These are phyloP conservation scores for Syrrhaptes paradoxus DNA, from an alignment of 2,113 vertebrate genomes.

Conservation along the genomic window DNA sequence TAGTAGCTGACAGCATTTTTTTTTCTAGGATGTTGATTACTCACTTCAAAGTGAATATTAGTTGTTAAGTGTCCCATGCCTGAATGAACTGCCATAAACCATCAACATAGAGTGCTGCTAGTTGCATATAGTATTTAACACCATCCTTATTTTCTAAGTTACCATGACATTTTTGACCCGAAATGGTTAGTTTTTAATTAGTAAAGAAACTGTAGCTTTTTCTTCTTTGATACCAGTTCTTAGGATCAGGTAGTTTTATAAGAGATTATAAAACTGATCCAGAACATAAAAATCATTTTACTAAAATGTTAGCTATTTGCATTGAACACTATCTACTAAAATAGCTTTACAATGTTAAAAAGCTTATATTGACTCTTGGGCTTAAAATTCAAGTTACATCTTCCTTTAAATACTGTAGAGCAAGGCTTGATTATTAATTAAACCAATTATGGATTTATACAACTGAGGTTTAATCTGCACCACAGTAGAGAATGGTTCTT, in stretches of 20 bases:
- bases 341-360: not conserved
- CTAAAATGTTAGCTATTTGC: not conserved
- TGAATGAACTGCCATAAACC: not conserved
- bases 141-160: not conserved
- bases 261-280: not conserved
- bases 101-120: not conserved
- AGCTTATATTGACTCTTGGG: not conserved
- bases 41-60: not conserved
- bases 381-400: not conserved
- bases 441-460: not conserved
- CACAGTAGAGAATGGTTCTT: not conserved
- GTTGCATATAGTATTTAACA: not conserved
- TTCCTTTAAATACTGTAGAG: not conserved
- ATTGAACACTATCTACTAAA: not conserved
- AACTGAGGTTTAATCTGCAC: not conserved
- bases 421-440: not conserved
- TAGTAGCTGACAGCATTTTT: not conserved
- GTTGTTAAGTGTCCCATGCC: not conserved
- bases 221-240: not conserved
- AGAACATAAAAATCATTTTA: not conserved
- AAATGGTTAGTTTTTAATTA: not conserved
- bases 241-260: not conserved
- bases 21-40: not conserved
- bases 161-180: accelerated
- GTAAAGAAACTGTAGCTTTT: not conserved